Evolutionary conservation across 2,113 vertebrate species (phyloP).

Genomic region (Xiphophorus maculatus): DNA sequence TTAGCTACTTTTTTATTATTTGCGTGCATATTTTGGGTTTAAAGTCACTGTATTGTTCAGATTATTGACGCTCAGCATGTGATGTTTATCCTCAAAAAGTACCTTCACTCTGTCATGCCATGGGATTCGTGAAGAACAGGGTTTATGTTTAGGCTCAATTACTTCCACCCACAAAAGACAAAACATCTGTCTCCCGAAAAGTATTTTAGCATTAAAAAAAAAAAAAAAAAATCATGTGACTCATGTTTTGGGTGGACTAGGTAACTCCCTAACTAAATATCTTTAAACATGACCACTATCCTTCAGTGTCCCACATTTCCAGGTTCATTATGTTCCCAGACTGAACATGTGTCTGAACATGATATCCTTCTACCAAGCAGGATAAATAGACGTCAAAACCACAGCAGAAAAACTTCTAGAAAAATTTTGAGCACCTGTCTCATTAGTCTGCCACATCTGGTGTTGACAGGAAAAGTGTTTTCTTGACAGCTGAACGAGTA

Average conservation of each 20-base stretch:
- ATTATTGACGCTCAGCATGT: constrained; percentile 19
- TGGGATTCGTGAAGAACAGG: constrained; percentile 1
- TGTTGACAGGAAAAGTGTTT: background rate
- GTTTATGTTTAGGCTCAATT: constrained; percentile 20
- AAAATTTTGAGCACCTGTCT: constrained; percentile 42
- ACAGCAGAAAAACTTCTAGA: constrained; percentile 17
- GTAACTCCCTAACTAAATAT: constrained; percentile 29
- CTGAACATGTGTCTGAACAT: constrained; percentile 33
- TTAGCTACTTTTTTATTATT: constrained; percentile 22
- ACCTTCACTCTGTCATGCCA: constrained; percentile 12
- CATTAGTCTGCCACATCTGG: constrained; percentile 39
- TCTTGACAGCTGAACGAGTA: background rate
- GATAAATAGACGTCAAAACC: constrained; percentile 38
- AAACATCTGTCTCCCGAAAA: constrained; percentile 31
- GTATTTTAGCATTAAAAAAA: background rate
- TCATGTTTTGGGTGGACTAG: constrained; percentile 39
- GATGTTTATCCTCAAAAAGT: constrained; percentile 18
- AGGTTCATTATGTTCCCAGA: constrained; percentile 4
- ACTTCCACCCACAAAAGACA: constrained; percentile 19
- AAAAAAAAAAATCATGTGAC: constrained; percentile 30
- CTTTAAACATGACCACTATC: constrained; percentile 10
- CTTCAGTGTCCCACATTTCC: constrained; percentile 7
- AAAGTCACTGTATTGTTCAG: constrained; percentile 26
- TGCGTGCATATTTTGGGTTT: constrained; percentile 25
- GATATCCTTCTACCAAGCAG: constrained; percentile 10